Conservation (phyloP, 2,888 invertebrate genomes). For the Beris morrisii region DNA sequence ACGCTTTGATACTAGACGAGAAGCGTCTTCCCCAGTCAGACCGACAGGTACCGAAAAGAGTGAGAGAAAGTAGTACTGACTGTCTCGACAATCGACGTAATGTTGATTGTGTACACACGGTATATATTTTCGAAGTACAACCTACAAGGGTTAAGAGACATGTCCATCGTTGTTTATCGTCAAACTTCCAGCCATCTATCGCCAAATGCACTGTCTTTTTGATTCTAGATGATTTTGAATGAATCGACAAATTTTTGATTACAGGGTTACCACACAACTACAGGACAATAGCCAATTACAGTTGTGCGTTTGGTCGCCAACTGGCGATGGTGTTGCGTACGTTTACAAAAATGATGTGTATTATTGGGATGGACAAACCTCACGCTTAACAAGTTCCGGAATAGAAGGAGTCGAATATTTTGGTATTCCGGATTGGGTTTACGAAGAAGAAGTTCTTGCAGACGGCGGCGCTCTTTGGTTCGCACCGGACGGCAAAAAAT, state of each 20-base stretch:
- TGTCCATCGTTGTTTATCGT: too few relatives aligned
- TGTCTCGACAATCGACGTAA: too few relatives aligned
- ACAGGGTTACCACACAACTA: slow-evolving; percentile 57
- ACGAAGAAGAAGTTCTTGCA: slow-evolving; percentile 84
- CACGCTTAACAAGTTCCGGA: slow-evolving; percentile 65
- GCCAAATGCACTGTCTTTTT: too few relatives aligned
- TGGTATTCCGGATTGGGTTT: slow-evolving; percentile 90
- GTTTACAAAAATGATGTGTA: slow-evolving; percentile 72
- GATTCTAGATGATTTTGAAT: too few relatives aligned
- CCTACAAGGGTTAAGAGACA: too few relatives aligned
- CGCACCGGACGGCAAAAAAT: slow-evolving; percentile 66
- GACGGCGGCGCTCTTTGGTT: slow-evolving; percentile 78
- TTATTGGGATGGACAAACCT: slow-evolving; percentile 48
- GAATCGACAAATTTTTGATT: slow-evolving; percentile 18
- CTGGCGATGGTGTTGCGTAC: slow-evolving; percentile 61
- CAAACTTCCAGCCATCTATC: too few relatives aligned
- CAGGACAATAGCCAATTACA: slow-evolving; percentile 62
- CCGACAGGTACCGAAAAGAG: too few relatives aligned
- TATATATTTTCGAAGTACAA: too few relatives aligned
- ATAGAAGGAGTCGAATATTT: slow-evolving; percentile 70
- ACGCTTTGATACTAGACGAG: too few relatives aligned
- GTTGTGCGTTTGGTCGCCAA: slow-evolving; percentile 64
- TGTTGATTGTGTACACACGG: too few relatives aligned
- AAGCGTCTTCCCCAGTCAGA: too few relatives aligned
- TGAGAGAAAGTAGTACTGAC: too few relatives aligned